phyloP scores from a whole-genome alignment of 2,113 vertebrate species.

The Cricetomys ansorgei region DNA sequence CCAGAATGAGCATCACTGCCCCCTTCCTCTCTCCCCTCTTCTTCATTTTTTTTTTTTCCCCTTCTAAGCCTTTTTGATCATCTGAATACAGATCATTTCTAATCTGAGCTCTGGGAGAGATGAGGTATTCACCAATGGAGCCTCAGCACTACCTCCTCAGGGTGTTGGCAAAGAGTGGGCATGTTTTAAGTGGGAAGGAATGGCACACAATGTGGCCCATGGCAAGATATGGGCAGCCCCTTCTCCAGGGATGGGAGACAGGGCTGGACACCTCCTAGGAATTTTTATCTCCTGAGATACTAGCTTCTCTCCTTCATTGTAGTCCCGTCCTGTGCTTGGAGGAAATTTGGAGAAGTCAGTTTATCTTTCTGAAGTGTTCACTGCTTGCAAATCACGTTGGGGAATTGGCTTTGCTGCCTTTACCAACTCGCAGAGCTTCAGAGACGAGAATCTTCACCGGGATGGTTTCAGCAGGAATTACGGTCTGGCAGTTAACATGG shows the following conservation, averaged over 20 bases:
- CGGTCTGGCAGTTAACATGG: background rate
- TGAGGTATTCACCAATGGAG: background rate
- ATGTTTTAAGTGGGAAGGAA: background rate
- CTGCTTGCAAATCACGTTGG: background rate
- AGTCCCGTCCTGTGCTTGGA: background rate
- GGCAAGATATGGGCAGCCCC: background rate
- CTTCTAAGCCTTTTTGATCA: slow-evolving; percentile 2
- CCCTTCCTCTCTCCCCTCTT: background rate
- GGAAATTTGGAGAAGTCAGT: background rate
- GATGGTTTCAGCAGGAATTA: background rate
- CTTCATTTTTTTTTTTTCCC: background rate
- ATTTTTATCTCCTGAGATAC: slow-evolving; percentile 36
- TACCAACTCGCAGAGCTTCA: background rate
- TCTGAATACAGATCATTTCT: background rate
- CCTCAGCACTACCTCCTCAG: background rate
- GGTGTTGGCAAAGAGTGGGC: background rate
- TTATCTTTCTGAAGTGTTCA: background rate
- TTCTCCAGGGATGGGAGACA: background rate
- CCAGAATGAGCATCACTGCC: background rate
- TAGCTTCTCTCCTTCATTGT: background rate
- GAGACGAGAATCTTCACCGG: background rate
- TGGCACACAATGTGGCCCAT: background rate
- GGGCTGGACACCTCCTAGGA: background rate
- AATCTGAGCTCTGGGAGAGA: background rate
- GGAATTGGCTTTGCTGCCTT: background rate